phyloP scores from a whole-genome alignment of 1,140 invertebrate genomes.

The Euwallacea similis region DNA sequence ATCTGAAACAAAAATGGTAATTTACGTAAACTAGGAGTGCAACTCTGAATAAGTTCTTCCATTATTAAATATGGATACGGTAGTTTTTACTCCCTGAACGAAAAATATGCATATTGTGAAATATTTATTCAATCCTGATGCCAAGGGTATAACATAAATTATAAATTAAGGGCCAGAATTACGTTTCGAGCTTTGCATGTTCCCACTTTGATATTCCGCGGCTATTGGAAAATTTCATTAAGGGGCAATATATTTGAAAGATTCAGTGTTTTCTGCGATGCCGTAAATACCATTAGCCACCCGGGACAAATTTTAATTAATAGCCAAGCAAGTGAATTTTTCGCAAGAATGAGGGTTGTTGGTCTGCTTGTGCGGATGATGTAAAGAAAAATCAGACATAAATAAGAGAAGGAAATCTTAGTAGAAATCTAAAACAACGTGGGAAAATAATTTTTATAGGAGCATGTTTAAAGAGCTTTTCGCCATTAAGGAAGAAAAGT shows the following conservation, averaged over 20 bases:
- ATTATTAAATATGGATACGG: background rate
- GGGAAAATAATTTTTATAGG: no score
- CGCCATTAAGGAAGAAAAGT: no score
- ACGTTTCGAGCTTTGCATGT: background rate
- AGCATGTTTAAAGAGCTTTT: no score
- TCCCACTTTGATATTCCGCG: slow-evolving; percentile 7
- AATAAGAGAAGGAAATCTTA: no score
- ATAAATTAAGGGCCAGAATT: background rate
- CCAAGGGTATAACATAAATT: background rate
- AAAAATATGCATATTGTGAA: background rate
- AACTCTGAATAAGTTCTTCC: background rate
- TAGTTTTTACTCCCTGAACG: background rate
- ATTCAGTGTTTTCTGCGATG: no score
- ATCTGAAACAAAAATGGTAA: slow-evolving; percentile 2
- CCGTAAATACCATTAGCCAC: no score
- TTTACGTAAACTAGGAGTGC: background rate
- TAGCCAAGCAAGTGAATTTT: no score
- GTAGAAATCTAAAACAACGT: no score
- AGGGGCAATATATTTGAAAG: background rate
- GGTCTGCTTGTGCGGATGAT: no score
- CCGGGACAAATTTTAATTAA: no score
- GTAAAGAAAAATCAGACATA: no score
- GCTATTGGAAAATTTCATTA: background rate
- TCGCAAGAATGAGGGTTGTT: no score
- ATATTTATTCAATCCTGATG: slow-evolving; percentile 4